Evolutionary conservation across 2,888 invertebrate genomes (phyloP).

Genomic region (Leptarthrus brevirostris): DNA sequence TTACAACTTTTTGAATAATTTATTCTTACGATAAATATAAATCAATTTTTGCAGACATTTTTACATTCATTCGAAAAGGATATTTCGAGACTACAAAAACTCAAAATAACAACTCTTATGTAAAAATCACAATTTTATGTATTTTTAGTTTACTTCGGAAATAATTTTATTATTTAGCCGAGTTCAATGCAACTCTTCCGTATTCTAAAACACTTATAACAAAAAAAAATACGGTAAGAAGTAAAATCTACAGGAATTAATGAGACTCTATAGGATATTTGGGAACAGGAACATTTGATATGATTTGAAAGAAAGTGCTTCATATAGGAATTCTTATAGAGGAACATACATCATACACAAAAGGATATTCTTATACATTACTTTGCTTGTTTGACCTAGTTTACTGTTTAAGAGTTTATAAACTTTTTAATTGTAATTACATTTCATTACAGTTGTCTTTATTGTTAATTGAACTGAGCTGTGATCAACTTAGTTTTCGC

Average conservation of each 20-base stretch:
- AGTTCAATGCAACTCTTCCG: background rate
- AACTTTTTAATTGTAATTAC: too few relatives aligned
- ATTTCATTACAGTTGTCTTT: too few relatives aligned
- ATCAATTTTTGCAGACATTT: too few relatives aligned
- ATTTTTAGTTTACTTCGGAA: too few relatives aligned
- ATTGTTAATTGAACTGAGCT: too few relatives aligned
- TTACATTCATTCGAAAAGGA: too few relatives aligned
- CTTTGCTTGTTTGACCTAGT: too few relatives aligned
- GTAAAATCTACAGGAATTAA: background rate
- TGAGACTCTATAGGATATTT: too few relatives aligned
- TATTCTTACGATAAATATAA: background rate
- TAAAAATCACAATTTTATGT: constrained; percentile 2
- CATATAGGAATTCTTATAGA: background rate
- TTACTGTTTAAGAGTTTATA: too few relatives aligned
- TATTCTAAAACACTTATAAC: background rate
- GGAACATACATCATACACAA: constrained; percentile 33
- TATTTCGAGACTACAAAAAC: too few relatives aligned
- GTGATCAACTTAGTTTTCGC: too few relatives aligned
- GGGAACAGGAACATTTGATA: constrained; percentile 21
- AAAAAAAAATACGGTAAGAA: background rate
- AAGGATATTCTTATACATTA: too few relatives aligned
- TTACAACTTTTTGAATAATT: constrained; percentile 27
- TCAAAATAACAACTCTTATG: constrained; percentile 5
- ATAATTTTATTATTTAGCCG: background rate
- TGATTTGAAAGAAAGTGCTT: constrained; percentile 11